Percentiles rank a stretch among this genome's conserved stretches.
Conservation (phyloP, 2,797 vertebrate genomes). For the Salarias fasciatus region DNA sequence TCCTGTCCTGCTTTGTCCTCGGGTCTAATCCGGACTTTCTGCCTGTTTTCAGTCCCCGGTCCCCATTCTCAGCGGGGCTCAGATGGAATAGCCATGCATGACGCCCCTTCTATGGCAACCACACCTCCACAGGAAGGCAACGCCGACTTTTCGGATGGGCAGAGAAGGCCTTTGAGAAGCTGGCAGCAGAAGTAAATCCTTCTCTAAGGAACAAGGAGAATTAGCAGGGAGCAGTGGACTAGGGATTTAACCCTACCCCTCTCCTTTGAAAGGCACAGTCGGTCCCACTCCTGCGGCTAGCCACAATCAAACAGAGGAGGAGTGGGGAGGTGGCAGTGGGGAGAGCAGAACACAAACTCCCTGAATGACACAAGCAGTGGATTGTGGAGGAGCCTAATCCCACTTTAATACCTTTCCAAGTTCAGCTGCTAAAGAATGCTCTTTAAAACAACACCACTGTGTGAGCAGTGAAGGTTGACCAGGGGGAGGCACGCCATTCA, state of each 20-base stretch:
- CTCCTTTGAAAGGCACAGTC: constrained; percentile 91
- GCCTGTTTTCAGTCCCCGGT: constrained; percentile 84
- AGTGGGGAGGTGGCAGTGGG: constrained; percentile 77
- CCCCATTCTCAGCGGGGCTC: constrained; percentile 87
- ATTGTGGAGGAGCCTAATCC: constrained; percentile 95
- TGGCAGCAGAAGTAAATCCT: constrained; percentile 96
- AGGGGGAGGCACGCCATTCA: constrained; percentile 80
- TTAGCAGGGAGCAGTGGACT: constrained; percentile 93
- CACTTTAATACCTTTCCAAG: constrained; percentile 98
- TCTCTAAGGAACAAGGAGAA: constrained; percentile 96
- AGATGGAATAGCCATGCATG: constrained; percentile 92
- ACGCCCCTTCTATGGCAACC: constrained; percentile 97
- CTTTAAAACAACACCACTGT: constrained; percentile 91
- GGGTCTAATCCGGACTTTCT: constrained; percentile 91
- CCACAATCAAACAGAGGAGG: constrained; percentile 92
- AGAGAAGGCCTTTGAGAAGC: constrained; percentile 91
- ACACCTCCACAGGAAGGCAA: constrained; percentile 93
- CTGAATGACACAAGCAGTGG: constrained; percentile 93
- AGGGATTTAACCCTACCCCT: constrained; percentile 92
- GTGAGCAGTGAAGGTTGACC: constrained; percentile 84
- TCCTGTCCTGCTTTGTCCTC: constrained; percentile 92
- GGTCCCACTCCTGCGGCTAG: constrained; percentile 91
- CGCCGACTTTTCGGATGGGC: constrained; percentile 89
- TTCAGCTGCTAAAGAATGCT: constrained; percentile 92
- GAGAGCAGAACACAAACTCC: constrained; percentile 83